A percentile compares a stretch with the other conserved stretches of the same genome.
These are phyloP conservation scores for Heliocidaris erythrogramma DNA, from an alignment of 35 echinoderm and acorn worm genomes.

Conservation along the genomic window DNA sequence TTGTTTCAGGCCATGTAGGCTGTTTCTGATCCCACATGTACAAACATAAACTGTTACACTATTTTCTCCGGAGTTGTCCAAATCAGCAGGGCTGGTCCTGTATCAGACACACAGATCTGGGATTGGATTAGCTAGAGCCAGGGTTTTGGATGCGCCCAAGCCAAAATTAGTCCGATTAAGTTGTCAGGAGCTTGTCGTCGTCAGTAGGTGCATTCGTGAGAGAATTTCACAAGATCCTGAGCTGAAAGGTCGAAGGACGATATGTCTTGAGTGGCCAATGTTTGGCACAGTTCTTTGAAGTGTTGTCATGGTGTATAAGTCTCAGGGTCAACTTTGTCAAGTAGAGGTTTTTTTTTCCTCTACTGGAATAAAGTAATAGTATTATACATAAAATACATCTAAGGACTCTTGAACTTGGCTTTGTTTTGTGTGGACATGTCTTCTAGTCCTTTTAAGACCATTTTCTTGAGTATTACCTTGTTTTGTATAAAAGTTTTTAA, in stretches of 20 bases:
- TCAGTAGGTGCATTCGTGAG: not conserved
- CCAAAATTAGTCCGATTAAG: conserved; percentile 11
- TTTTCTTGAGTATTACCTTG: not conserved
- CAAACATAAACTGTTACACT: not conserved
- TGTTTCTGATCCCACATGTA: not conserved
- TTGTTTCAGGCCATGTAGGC: not conserved
- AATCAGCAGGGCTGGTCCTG: not conserved
- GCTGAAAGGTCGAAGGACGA: not conserved
- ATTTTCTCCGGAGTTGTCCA: not conserved
- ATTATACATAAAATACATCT: not conserved
- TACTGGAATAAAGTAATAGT: not conserved
- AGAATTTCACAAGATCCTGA: not conserved
- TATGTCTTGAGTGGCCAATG: not conserved
- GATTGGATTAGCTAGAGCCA: not conserved
- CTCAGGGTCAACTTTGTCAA: not conserved
- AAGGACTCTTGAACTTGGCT: not conserved
- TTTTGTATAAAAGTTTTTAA: not conserved
- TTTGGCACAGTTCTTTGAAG: not conserved
- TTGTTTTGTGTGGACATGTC: not conserved
- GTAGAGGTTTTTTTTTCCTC: not conserved
- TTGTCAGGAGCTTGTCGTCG: not conserved
- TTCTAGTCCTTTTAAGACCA: not conserved
- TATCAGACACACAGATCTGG: not conserved
- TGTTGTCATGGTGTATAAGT: not conserved
- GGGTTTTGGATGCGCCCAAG: conserved; percentile 13